These are phyloP conservation scores for Brassicogethes aeneus DNA, from an alignment of 2,888 invertebrate genomes.

Conservation along the genomic window DNA sequence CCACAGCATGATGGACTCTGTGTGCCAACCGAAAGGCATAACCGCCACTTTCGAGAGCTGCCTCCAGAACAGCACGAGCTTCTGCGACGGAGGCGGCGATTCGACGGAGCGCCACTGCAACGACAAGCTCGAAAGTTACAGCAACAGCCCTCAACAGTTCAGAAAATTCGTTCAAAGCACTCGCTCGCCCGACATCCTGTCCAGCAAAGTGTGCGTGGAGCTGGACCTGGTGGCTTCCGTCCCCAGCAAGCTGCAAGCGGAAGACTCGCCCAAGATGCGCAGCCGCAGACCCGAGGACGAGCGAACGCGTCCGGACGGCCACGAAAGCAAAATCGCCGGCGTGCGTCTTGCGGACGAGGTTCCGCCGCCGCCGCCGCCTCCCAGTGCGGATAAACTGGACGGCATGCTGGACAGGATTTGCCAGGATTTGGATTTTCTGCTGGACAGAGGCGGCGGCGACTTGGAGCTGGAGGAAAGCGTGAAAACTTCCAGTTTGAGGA, in stretches of 20 bases:
- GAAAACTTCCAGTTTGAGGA: slow-evolving; percentile 17
- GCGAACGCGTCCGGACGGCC: slow-evolving; percentile 35
- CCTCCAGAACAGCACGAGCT: slow-evolving; percentile 28
- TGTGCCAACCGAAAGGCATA: slow-evolving; percentile 24
- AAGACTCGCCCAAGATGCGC: slow-evolving; percentile 1
- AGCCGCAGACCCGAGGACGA: slow-evolving; percentile 4
- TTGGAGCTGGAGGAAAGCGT: slow-evolving; percentile 9
- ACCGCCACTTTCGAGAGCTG: slow-evolving; percentile 33
- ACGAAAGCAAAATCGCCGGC: slow-evolving; percentile 22
- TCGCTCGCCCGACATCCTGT: slow-evolving; percentile 38
- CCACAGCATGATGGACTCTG: slow-evolving; percentile 20
- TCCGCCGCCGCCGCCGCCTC: slow-evolving; percentile 30
- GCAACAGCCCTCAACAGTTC: slow-evolving; percentile 38
- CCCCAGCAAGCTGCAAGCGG: slow-evolving; percentile 15
- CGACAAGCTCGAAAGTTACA: slow-evolving; percentile 39
- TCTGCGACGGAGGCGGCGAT: slow-evolving; percentile 17
- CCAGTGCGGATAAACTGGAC: slow-evolving; percentile 39
- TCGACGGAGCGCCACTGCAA: slow-evolving; percentile 13
- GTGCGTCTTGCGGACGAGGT: slow-evolving; percentile 12
- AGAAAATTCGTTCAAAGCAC: slow-evolving; percentile 13
- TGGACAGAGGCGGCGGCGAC: slow-evolving; percentile 48
- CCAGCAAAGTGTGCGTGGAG: slow-evolving; percentile 49
- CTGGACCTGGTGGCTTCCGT: slow-evolving; percentile 41
- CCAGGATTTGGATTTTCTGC: slow-evolving; percentile 71
- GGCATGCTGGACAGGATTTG: slow-evolving; percentile 73